These are phyloP conservation scores for Pterostichus niger DNA, from an alignment of 2,888 invertebrate genomes.

Conservation along the genomic window DNA sequence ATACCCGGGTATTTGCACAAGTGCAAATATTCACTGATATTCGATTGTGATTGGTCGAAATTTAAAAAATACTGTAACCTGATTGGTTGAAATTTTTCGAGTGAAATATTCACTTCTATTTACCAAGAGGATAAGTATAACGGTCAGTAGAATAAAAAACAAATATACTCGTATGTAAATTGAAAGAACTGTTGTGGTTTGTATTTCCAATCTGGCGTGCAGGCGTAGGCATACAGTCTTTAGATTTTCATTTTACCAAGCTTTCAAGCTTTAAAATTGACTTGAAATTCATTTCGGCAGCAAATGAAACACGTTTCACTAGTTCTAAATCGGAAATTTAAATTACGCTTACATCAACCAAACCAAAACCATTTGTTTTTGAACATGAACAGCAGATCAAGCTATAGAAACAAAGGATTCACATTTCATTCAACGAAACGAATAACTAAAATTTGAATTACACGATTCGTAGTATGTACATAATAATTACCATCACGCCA, in stretches of 20 bases:
- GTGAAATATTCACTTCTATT: too few relatives aligned
- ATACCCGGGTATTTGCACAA: too few relatives aligned
- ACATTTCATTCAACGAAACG: slow-evolving; percentile 1
- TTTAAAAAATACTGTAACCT: too few relatives aligned
- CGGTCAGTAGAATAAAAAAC: too few relatives aligned
- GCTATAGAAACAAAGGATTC: slow-evolving; percentile 27
- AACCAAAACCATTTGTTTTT: slow-evolving; percentile 11
- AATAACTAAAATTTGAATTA: not conserved
- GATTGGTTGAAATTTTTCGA: too few relatives aligned
- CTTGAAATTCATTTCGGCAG: slow-evolving; percentile 45
- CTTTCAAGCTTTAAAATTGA: slow-evolving; percentile 16
- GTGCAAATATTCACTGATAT: too few relatives aligned
- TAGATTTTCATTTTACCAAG: not conserved
- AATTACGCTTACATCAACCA: slow-evolving; percentile 41
- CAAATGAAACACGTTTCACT: slow-evolving; percentile 46
- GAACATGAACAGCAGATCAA: slow-evolving; percentile 5
- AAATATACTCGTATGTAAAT: too few relatives aligned
- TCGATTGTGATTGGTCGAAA: too few relatives aligned
- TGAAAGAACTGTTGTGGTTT: too few relatives aligned
- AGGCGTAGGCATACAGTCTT: not conserved
- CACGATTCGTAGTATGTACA: not conserved
- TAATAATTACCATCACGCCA: not conserved
- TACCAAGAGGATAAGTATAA: too few relatives aligned
- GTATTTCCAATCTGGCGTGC: too few relatives aligned
- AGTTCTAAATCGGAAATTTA: slow-evolving; percentile 49